Base-by-base conservation (phyloP, 2,113 vertebrate species). In the Atlantisia rogersi region DNA sequence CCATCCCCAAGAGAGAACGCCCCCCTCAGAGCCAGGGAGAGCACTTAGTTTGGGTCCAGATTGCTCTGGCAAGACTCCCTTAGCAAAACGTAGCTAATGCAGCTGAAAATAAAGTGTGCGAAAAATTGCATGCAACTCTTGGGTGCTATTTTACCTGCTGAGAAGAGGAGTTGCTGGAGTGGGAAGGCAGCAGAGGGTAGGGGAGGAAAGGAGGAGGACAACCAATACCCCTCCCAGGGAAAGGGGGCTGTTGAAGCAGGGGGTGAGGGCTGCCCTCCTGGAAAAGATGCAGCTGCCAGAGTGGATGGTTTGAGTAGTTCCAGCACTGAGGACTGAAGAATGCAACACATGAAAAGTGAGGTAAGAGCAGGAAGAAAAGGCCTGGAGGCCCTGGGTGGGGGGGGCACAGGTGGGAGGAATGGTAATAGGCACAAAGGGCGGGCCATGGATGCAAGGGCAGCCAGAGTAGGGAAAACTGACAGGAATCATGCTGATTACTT, bases 211-310 rank as follows among this genome's bases (percentile, higher is more conserved):
- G 37, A 86, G 31, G 32, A 1, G 4, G 73, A 56, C 14, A 77
- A 31, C 25, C 11, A 17, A 0, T 1, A 44, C 7, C 8, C 18
- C 35, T 35, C 3, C 1, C 0, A 1, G 37, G 35, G 35, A 63
- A 37, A 70, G 31, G 50, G 48, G 10, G 8, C 40, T 70, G 63
- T 6, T 46, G 22, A 60, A 74, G 60, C 55, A 25, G 48, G 81
- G 42, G 28, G 7, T 40, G 40, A 68, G 37, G 8, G 76, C 82
- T 74, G 55, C 31, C 50, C 28, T 35, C 25, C n/a, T 58, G 8
- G 40, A 63, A 63, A 93, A 88, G 35, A 74, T 20, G 75, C 26
- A 86, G 75, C 35, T 55, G 46, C 40, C 42, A 10, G 52, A 65
- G 39, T 60, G 50, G 67, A 29, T 42, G 32, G 50, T 58, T 37